Evolutionary conservation across 2,888 invertebrate genomes (phyloP), one percentile per base, ranked within the genome.

Genomic region (Diogma glabrata): DNA sequence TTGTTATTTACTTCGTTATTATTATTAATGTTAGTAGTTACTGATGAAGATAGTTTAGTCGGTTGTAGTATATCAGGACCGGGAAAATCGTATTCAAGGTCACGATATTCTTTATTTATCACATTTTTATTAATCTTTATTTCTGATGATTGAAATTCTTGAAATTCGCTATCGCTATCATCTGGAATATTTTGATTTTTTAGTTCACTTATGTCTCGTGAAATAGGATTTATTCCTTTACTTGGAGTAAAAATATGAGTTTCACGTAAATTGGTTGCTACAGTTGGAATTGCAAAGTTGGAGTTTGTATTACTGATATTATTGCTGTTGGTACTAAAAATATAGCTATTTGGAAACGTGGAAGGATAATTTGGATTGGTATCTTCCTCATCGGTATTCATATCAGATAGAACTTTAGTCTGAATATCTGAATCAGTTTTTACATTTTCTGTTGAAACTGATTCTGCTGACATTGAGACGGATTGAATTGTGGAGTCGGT

Each of bases 211-310:
- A 46, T 24, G 24, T 48, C 48, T 22, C 51, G 61, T 51, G 61
- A 58, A 20, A 57, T 50, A 2, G 58, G 58, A 47, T 57, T 60
- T 23, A 64, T 66, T 10, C 60, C 61, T 55, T 70, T 69, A 14
- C 65, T 65, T 51, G 69, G 69, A 45, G 70, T 70, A 53, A 65
- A 70, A 24, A 70, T 70, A 53, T 70, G 70, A 17, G 70, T 70
- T 61, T 70, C 70, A 57, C 70, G 70, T 22, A 70, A 33, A 62
- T 63, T 49, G 58, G 43, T 10, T 33, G 14, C 5, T 20, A 16
- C 19, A 10, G 23, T n/a, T 48, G n/a, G 53, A 14, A 7, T 12
- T 28, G 19, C 28, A 9, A 12, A 14, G 33, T 9, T 28, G 45
- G 8, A 33, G 30, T 19, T 17, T 40, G 22, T 49, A 10, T 19